Conservation (phyloP, 2,797 vertebrate genomes). For the Leptatherina wallacei region DNA sequence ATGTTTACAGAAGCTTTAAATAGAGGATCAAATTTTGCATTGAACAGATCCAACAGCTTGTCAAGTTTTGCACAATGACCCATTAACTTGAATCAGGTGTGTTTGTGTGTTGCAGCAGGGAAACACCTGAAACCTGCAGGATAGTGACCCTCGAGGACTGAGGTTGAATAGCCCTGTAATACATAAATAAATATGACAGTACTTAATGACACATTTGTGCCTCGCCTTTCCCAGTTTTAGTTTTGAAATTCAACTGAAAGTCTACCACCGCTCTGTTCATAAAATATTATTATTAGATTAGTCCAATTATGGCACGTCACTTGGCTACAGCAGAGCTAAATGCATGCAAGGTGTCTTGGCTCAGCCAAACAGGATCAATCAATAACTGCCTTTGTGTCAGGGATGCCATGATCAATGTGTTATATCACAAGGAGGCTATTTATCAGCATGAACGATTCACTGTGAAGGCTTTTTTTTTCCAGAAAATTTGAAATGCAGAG, state of each 20-base stretch:
- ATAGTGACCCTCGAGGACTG: too few species aligned
- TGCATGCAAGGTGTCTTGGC: conserved; percentile 35
- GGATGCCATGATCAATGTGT: conserved; percentile 50
- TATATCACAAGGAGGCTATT: conserved; percentile 38
- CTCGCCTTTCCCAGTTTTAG: not conserved
- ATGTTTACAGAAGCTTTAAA: not conserved
- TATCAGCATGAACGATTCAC: conserved; percentile 40
- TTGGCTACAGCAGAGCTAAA: conserved; percentile 25
- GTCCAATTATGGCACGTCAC: conserved; percentile 17
- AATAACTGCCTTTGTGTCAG: conserved; percentile 59
- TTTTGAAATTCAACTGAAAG: conserved; percentile 5
- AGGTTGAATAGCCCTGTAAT: too few species aligned
- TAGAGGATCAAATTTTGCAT: not conserved
- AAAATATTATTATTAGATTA: conserved; percentile 26
- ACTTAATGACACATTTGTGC: not conserved
- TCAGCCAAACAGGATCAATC: conserved; percentile 48
- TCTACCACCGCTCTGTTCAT: not conserved
- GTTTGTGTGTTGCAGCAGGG: not conserved
- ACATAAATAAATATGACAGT: too few species aligned
- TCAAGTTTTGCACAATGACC: not conserved
- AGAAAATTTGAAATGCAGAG: not conserved
- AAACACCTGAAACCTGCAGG: too few species aligned
- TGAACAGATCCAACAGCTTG: not conserved
- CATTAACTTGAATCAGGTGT: not conserved
- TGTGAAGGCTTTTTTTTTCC: conserved; percentile 11